phyloP scores from a whole-genome alignment of 2,888 invertebrate species.

The Acanthopleura granulata region DNA sequence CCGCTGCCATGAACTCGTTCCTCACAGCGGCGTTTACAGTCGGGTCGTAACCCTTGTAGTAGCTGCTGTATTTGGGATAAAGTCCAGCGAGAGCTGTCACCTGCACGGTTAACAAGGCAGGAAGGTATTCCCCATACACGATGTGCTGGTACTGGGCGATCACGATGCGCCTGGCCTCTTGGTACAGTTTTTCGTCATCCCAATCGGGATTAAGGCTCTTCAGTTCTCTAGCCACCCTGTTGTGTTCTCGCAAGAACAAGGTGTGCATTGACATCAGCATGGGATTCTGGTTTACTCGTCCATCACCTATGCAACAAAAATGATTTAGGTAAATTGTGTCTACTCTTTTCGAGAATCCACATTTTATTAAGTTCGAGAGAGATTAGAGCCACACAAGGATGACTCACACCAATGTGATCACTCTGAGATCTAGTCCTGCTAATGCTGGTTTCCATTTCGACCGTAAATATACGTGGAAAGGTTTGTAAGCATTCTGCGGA shows the following conservation, averaged over 20 bases:
- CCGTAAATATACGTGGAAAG: too few species aligned
- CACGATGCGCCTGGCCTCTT: not conserved
- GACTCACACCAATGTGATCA: too few species aligned
- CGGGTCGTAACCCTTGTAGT: not conserved
- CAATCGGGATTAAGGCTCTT: not conserved
- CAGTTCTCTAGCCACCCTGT: not conserved
- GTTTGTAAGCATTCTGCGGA: too few species aligned
- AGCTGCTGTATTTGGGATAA: not conserved
- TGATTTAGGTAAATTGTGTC: too few species aligned
- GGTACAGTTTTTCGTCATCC: constrained; percentile 16
- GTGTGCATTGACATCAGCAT: not conserved
- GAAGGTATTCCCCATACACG: not conserved
- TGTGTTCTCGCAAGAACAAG: not conserved
- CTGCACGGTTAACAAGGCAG: not conserved
- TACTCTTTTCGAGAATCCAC: too few species aligned
- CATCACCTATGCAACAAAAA: not conserved
- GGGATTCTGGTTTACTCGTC: not conserved
- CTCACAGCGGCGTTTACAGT: not conserved
- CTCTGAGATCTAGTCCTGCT: too few species aligned
- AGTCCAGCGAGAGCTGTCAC: not conserved
- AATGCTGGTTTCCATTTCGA: too few species aligned
- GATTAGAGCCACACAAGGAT: too few species aligned
- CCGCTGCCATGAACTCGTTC: constrained; percentile 5
- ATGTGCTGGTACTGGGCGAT: not conserved
- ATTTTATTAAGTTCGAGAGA: too few species aligned